phyloP scores from a whole-genome alignment of 2,113 vertebrate species.

The Spermophilus dauricus region DNA sequence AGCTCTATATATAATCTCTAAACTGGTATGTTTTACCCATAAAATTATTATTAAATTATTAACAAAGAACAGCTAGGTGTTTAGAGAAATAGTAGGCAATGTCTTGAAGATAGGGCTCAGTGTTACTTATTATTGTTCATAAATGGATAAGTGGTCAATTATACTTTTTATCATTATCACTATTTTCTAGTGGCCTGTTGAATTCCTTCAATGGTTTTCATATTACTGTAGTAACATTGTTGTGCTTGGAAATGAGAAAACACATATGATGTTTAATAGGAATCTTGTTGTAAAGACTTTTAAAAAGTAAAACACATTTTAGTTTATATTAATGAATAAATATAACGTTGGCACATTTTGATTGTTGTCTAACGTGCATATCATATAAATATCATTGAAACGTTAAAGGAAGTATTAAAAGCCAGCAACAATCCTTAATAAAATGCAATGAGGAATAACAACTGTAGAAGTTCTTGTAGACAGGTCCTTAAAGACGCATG shows the following conservation, averaged over 20 bases:
- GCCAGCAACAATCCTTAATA: neutral
- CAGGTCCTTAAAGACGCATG: neutral
- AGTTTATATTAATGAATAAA: neutral
- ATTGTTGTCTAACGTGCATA: neutral
- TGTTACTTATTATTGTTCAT: neutral
- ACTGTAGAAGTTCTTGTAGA: neutral
- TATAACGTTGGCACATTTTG: neutral
- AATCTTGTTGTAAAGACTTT: neutral
- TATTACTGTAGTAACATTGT: neutral
- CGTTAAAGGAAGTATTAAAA: neutral
- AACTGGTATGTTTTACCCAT: neutral
- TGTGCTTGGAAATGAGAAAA: neutral
- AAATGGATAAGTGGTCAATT: neutral
- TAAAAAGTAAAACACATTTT: neutral
- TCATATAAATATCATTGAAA: neutral
- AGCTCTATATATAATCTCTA: neutral
- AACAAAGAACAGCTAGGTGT: neutral
- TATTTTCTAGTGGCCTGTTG: neutral
- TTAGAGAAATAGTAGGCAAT: neutral
- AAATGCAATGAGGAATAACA: neutral
- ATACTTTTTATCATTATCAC: neutral
- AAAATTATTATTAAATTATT: neutral
- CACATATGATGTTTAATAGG: neutral
- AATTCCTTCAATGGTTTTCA: neutral
- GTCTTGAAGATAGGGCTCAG: neutral